These are phyloP conservation scores for Ceratoteleas bidentatus DNA, from an alignment of 1,140 invertebrate species.

Conservation along the genomic window DNA sequence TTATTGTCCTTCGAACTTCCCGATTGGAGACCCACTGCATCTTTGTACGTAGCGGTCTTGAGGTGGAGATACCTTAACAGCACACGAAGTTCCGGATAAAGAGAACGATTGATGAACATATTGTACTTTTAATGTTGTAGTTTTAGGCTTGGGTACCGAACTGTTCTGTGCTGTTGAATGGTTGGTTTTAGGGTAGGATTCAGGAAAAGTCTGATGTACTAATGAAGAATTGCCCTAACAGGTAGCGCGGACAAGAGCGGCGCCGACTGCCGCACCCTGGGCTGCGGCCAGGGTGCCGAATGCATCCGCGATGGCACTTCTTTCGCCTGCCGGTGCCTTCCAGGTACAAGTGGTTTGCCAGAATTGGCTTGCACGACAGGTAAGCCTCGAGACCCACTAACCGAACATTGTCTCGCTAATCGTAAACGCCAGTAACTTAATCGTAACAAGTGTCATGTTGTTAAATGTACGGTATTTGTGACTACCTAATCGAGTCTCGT, in stretches of 20 bases:
- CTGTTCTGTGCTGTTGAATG: too few species aligned
- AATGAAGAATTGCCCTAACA: conserved; percentile 69
- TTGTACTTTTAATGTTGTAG: too few species aligned
- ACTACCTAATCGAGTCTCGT: conserved; percentile 71
- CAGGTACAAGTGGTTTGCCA: conserved; percentile 87
- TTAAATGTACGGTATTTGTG: conserved; percentile 79
- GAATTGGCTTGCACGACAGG: conserved; percentile 89
- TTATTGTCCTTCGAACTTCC: conserved; percentile 90
- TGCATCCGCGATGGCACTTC: conserved; percentile 89
- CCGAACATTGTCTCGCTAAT: conserved; percentile 67
- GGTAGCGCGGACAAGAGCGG: conserved; percentile 85
- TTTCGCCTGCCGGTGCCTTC: conserved; percentile 91
- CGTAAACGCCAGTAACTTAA: conserved; percentile 71
- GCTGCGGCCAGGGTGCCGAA: conserved; percentile 91
- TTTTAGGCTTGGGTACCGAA: too few species aligned
- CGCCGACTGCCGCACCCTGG: conserved; percentile 89
- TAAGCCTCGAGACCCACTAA: conserved; percentile 81
- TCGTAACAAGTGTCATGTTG: conserved; percentile 45
- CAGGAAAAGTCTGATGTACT: too few species aligned
- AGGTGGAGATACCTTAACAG: background rate
- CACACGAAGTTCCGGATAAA: background rate
- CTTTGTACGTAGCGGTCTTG: conserved; percentile 85
- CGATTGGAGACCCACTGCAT: conserved; percentile 90
- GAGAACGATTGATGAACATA: too few species aligned
- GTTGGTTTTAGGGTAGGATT: too few species aligned